Evolutionary conservation across 2,888 invertebrate genomes (phyloP).

Genomic region (Stenodema calcarata): DNA sequence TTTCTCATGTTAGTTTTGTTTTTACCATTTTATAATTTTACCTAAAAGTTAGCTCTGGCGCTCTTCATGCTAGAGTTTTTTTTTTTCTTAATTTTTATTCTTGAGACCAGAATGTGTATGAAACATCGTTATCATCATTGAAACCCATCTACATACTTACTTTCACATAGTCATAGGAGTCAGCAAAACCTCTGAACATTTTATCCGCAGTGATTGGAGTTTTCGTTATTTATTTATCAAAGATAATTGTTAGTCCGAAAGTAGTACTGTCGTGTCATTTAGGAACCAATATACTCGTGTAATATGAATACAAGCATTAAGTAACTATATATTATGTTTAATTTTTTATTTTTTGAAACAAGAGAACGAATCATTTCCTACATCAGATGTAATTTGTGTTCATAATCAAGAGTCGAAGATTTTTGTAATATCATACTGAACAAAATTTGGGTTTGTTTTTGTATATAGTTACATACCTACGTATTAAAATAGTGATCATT

Average conservation of each 20-base stretch:
- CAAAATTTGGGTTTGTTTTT: background rate
- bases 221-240: background rate
- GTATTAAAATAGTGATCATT: slow-evolving; percentile 18
- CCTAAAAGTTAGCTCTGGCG: background rate
- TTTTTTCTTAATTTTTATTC: background rate
- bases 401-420: background rate
- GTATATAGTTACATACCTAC: slow-evolving; percentile 17
- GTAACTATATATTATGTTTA: background rate
- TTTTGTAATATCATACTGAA: background rate
- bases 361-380: background rate
- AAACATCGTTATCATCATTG: background rate
- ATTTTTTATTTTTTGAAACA: background rate
- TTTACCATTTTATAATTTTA: background rate
- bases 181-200: background rate
- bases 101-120: background rate
- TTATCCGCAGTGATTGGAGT: background rate
- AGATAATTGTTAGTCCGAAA: background rate
- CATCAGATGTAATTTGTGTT: background rate
- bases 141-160: background rate
- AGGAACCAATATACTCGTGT: background rate
- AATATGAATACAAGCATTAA: background rate
- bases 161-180: background rate
- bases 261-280: background rate
- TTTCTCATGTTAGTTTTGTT: background rate
- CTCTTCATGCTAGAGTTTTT: background rate